These are phyloP conservation scores for Galaxea fascicularis DNA, from an alignment of 92 coral and sea anemone genomes.

Conservation along the genomic window DNA sequence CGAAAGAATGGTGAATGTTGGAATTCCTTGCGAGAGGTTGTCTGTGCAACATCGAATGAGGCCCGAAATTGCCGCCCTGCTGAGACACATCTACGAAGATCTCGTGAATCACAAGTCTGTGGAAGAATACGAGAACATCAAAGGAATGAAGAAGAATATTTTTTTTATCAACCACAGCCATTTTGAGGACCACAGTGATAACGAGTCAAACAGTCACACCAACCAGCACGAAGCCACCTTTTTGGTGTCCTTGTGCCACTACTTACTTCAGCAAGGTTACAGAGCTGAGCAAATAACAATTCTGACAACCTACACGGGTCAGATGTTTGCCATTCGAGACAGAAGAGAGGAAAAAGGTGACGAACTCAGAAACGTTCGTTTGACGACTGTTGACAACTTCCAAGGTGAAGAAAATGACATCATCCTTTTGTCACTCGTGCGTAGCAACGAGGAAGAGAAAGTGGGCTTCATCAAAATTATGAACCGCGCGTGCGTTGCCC, in stretches of 20 bases:
- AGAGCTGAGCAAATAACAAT: constrained; percentile 69
- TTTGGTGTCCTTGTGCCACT: constrained; percentile 78
- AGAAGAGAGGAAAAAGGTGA: constrained; percentile 38
- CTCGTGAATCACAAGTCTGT: constrained; percentile 80
- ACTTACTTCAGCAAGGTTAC: constrained; percentile 85
- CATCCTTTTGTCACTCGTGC: constrained; percentile 88
- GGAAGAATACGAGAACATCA: constrained; percentile 68
- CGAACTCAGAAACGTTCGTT: constrained; percentile 48
- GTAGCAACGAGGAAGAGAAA: constrained; percentile 77
- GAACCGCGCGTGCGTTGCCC: constrained; percentile 95
- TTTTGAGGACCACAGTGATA: constrained; percentile 55
- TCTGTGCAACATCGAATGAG: constrained; percentile 95
- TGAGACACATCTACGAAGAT: constrained; percentile 81
- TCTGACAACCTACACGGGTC: constrained; percentile 87
- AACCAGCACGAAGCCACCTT: constrained; percentile 85
- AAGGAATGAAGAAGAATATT: constrained; percentile 76
- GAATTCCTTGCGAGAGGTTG: constrained; percentile 71
- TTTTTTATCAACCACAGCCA: constrained; percentile 79
- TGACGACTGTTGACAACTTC: constrained; percentile 86
- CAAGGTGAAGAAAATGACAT: constrained; percentile 95
- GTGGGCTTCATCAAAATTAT: constrained; percentile 81
- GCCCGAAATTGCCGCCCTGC: constrained; percentile 81
- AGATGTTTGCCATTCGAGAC: constrained; percentile 86
- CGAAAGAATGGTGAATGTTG: constrained; percentile 80
- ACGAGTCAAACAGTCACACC: constrained; percentile 75